Evolutionary conservation across 1,140 invertebrate species (phyloP).

Genomic region (Nasonia vitripennis): DNA sequence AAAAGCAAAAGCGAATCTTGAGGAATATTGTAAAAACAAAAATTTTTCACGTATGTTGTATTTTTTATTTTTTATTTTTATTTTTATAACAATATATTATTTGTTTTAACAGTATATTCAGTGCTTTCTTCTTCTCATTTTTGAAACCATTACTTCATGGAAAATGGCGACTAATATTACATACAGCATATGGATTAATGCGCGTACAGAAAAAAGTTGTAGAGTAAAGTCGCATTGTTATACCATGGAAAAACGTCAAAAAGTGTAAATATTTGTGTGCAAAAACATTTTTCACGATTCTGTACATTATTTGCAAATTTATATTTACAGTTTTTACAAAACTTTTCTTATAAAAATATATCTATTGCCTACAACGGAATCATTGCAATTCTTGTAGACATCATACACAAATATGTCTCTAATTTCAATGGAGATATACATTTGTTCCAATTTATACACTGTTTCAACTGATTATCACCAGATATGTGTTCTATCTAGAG

Average conservation of each 20-base stretch:
- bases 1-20: not conserved
- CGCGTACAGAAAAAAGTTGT: slow-evolving; percentile 20
- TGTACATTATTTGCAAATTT: slow-evolving; percentile 70
- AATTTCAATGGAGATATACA: slow-evolving; percentile 45
- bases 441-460: slow-evolving; percentile 43
- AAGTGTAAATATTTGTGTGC: slow-evolving; percentile 67
- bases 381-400: slow-evolving; percentile 25
- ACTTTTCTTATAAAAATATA: slow-evolving; percentile 65
- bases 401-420: slow-evolving; percentile 53
- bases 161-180: slow-evolving; percentile 41
- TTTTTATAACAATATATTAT: slow-evolving; percentile 65
- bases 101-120: slow-evolving; percentile 63
- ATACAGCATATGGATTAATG: slow-evolving; percentile 24
- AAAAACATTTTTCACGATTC: slow-evolving; percentile 65
- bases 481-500: not conserved
- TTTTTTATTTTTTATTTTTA: slow-evolving; percentile 58
- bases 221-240: slow-evolving; percentile 46
- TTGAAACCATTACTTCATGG: slow-evolving; percentile 21
- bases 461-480: slow-evolving; percentile 40
- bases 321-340: slow-evolving; percentile 61
- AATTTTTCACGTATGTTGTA: slow-evolving; percentile 46
- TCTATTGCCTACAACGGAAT: slow-evolving; percentile 38
- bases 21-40: not conserved
- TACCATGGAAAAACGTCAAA: slow-evolving; percentile 68
- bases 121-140: slow-evolving; percentile 52